Base-by-base conservation (phyloP, 2,888 invertebrate genomes). In the Bembecia ichneumoniformis region DNA sequence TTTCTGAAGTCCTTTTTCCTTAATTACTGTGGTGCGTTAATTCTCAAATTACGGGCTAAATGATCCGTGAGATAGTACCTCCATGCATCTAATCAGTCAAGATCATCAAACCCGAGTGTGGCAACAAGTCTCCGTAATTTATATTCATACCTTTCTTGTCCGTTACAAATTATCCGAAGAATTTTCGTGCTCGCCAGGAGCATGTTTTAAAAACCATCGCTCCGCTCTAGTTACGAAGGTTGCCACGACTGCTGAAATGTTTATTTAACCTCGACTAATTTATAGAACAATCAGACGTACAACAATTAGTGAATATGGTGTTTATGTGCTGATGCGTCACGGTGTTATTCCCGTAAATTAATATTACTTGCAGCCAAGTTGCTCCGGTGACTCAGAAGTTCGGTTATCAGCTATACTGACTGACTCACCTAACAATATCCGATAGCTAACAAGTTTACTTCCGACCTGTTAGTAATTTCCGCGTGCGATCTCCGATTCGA, bases 311-410 rank as follows among this genome's bases (percentile, higher is more conserved):
- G 15, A 15, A 17, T 44, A 57, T 58, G 55, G 58, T 64, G 54
- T 13, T 13, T 14, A 44, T 40, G 15, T 17, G 53, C 50, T 49
- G 63, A 73, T 83, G 82, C 77, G 82, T 84, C 84, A 84, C 66
- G 54, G 56, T 58, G 64, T 70, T 74, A 77, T 80, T 76, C 70
- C 68, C 54, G 68, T 68, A 57, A 56, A 48, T 51, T 52, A 58
- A 40, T 54, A 57, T 62, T 64, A 63, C 59, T 64, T 63, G 58
- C 58, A 60, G 59, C 58, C 52, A 66, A 72, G 64, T 68, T 69
- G 61, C 59, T 62, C 60, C 61, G 61, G 71, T 82, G 83, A 82
- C 66, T 82, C 81, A 82, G 61, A 40, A 74, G 64, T 70, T 65
- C 61, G 40, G 64, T 62, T 73, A 74, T 74, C 66, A 65, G 40